These are phyloP conservation scores for Apamea epomidion DNA, from an alignment of 2,888 invertebrate genomes.

Conservation along the genomic window DNA sequence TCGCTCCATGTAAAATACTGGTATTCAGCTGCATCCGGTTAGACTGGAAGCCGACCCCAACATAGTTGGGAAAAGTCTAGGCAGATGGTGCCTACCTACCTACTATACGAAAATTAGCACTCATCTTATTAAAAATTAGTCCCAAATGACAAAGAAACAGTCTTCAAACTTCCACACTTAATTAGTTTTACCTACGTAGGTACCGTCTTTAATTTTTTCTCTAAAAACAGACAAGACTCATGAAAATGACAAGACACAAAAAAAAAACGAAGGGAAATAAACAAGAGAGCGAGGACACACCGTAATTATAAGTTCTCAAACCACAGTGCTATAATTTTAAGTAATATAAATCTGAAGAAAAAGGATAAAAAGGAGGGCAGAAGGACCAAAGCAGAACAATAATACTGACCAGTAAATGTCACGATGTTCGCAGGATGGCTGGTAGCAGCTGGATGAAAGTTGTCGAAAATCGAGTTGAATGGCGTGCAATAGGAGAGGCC, in stretches of 20 bases:
- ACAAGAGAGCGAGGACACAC: constrained; percentile 6
- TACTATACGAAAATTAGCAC: background rate
- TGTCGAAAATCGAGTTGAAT: too few relatives aligned
- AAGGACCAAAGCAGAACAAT: constrained; percentile 7
- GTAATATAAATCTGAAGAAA: constrained; percentile 12
- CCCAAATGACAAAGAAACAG: background rate
- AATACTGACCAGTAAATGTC: background rate
- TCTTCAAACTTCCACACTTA: constrained; percentile 1
- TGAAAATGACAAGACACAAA: background rate
- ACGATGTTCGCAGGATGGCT: too few relatives aligned
- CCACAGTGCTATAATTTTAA: constrained; percentile 41
- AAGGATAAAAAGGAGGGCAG: background rate
- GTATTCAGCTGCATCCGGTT: too few relatives aligned
- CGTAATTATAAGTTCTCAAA: constrained; percentile 48
- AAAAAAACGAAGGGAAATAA: background rate
- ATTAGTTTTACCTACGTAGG: constrained; percentile 3
- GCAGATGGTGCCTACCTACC: background rate
- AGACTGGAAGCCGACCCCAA: too few relatives aligned
- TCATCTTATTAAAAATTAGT: background rate
- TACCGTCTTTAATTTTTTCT: constrained; percentile 14
- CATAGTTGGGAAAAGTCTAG: too few relatives aligned
- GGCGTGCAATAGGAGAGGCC: too few relatives aligned
- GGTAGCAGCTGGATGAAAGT: too few relatives aligned
- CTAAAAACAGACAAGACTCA: constrained; percentile 1
- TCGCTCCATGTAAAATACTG: too few relatives aligned